Evolutionary conservation across 1,140 invertebrate species (phyloP).

Genomic region (Cydia pomonella): DNA sequence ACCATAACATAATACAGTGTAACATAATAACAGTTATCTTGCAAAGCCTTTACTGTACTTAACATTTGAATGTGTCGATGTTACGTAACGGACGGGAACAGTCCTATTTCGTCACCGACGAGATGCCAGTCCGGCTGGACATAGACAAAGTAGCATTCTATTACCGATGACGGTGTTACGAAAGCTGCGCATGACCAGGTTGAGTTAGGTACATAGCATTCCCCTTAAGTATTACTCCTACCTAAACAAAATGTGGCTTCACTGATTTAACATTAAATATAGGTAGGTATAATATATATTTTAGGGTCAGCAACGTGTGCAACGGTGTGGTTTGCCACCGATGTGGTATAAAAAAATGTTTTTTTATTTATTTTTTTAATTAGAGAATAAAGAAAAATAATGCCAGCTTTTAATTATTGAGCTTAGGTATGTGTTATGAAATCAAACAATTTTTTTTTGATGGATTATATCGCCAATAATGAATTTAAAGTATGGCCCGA

Average conservation of each 20-base stretch:
- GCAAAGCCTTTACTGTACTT: not conserved
- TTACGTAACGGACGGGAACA: not conserved
- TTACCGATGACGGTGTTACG: constrained; percentile 1
- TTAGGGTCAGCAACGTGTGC: too few species aligned
- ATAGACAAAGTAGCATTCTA: not conserved
- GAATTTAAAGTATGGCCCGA: too few species aligned
- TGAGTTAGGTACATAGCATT: not conserved
- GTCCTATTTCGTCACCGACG: not conserved
- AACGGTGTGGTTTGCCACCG: too few species aligned
- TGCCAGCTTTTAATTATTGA: too few species aligned
- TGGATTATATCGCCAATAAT: too few species aligned
- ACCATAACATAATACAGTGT: not conserved
- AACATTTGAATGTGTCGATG: not conserved
- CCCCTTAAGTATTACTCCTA: not conserved
- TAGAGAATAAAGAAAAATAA: too few species aligned
- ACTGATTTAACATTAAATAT: too few species aligned
- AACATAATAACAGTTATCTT: not conserved
- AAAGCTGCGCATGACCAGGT: not conserved
- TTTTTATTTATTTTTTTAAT: too few species aligned
- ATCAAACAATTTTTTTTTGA: too few species aligned
- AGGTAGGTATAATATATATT: too few species aligned
- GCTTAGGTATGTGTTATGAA: too few species aligned
- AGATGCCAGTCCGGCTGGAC: not conserved
- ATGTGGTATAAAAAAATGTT: too few species aligned
- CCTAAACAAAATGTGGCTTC: not conserved